Evolutionary conservation across 2,888 invertebrate species (phyloP), one percentile per base, ranked within the genome.

Genomic region (Thereva unica): DNA sequence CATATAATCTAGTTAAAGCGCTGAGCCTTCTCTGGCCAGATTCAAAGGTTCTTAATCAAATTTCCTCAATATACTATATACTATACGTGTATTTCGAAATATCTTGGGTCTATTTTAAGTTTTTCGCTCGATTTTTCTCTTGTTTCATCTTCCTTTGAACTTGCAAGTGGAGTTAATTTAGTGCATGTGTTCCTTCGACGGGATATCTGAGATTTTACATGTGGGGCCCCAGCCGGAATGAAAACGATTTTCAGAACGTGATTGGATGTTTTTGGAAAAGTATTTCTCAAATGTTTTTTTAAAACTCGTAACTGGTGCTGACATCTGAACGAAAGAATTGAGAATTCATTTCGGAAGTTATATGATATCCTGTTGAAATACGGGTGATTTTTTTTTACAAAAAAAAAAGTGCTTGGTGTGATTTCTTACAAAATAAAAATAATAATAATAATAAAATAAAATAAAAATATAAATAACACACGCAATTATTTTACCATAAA

Each of bases 101-200:
- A 59, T 53, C 55, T 23, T 23, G 56, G 54, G 54, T 68, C 68
- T 68, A 68, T 68, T 68, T 68, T 68, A 61, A 66, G 68, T 61
- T 50, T 40, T 40, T 49, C 45, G 38, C 52, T 54, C 59, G 54
- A 23, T 64, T 56, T 64, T 67, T 56, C 47, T 65, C 53, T 59
- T 66, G 66, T 67, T 64, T 66, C 64, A 45, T 56, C 56, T 69
- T 69, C 55, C 54, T 66, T 67, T 69, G 64, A 69, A 69, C 67
- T 67, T 67, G 68, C 55, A 57, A 68, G 66, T 56, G 63, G 41
- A 65, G 59, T 42, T 65, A 56, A 64, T 66, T 67, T 67, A 53
- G 57, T 65, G 65, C 56, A 50, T 47, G 64, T 57, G 64, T 59
- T 65, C 68, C 65, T 23, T 45, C 54, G 42, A n/a, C 50, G 56